Base-by-base conservation (phyloP, 1,140 invertebrate genomes). In the Ceratosolen solmsi region DNA sequence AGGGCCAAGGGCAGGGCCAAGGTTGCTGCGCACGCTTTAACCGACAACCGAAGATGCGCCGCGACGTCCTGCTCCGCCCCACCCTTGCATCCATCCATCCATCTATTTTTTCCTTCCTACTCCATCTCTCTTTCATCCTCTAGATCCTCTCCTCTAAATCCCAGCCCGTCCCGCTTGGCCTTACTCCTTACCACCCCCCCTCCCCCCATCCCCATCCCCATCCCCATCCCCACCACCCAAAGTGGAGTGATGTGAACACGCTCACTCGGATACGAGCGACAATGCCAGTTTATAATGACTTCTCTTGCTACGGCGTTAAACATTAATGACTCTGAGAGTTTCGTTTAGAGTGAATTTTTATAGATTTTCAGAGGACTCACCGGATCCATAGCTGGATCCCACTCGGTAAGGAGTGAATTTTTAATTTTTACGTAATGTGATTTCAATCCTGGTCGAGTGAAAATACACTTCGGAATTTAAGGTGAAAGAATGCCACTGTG, bases 391-490 rank as follows among this genome's bases (percentile, higher is more conserved):
- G 27, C 60, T 13, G 60, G 60, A 63, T 63, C 63, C 33, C 33
- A 68, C 63, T 68, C 63, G 33, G 63, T 68, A 68, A 68, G 63
- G 36, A 68, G 63, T 38, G 33, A 68, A 68, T 36, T 68, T 68
- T 68, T 38, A n/a, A 68, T 68, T 38, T 38, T 68, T 68, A 68
- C 33, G 63, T n/a, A 68, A 68, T 68, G 63, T 68, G 63, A 68
- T 68, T 68, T 68, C 63, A 68, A 38, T 68, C 63, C 33, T 68
- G 63, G 63, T 68, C 63, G 63, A 68, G 36, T 68, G 63, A 68
- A 68, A 22, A 9, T 1, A 1, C 33, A 7, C 27, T 65, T 68
- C 63, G 63, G 20, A 68, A 38, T 38, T 38, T 9, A 22, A 68
- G 33, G 63, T 38, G 63, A 36, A 68, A 68, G 22, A 68, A 38